Evolutionary conservation across 1,140 invertebrate species (phyloP).

Genomic region (Drepana arcuata): DNA sequence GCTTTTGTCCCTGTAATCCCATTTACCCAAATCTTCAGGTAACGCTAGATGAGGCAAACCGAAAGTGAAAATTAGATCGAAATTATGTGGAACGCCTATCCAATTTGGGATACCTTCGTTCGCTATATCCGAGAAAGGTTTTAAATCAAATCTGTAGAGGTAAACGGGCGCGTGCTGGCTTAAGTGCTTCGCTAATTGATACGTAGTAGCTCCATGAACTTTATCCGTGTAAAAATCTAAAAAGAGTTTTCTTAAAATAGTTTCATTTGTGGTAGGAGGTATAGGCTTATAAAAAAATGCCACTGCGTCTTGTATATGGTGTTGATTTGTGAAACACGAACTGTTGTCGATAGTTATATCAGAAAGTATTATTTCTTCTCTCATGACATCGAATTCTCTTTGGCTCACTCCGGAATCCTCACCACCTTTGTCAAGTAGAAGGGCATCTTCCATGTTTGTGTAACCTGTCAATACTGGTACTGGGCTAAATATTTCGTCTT

Average conservation of each 20-base stretch:
- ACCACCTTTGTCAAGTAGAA: constrained; percentile 73
- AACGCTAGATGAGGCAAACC: constrained; percentile 80
- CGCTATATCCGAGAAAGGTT: constrained; percentile 76
- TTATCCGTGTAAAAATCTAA: constrained; percentile 82
- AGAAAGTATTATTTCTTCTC: constrained; percentile 73
- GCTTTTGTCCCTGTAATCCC: constrained; percentile 83
- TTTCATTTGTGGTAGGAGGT: constrained; percentile 74
- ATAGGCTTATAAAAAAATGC: constrained; percentile 81
- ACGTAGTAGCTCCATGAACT: constrained; percentile 79
- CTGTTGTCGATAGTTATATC: constrained; percentile 76
- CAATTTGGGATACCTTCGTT: constrained; percentile 78
- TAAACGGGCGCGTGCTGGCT: constrained; percentile 75
- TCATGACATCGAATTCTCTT: constrained; percentile 74
- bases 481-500: constrained; percentile 73
- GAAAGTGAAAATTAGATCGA: constrained; percentile 84
- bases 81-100: constrained; percentile 84
- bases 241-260: constrained; percentile 73
- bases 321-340: constrained; percentile 78
- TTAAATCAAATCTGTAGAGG: constrained; percentile 83
- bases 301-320: constrained; percentile 81
- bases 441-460: constrained; percentile 84
- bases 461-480: constrained; percentile 82
- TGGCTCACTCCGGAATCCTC: constrained; percentile 70
- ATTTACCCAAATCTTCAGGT: constrained; percentile 71
- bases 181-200: constrained; percentile 76